phyloP scores from a whole-genome alignment of 2,113 vertebrate species.

The Accipiter virgatus region DNA sequence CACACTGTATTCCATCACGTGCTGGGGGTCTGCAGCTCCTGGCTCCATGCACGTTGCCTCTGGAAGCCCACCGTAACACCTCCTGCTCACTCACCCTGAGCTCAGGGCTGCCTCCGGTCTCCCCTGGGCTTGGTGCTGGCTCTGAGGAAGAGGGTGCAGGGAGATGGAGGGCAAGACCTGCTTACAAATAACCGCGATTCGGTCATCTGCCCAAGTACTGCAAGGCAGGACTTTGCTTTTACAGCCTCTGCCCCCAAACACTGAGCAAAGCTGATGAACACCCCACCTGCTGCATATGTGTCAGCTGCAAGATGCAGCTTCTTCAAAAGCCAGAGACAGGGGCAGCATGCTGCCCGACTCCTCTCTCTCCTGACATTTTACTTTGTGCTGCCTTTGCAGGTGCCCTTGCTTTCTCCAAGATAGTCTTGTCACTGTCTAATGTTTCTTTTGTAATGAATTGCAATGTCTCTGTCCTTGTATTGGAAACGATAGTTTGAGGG shows the following conservation, averaged over 20 bases:
- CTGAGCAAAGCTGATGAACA: neutral
- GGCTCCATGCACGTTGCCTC: neutral
- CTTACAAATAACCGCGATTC: neutral
- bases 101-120: neutral
- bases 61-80: neutral
- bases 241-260: neutral
- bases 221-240: neutral
- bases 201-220: neutral
- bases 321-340: neutral
- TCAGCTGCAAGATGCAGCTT: neutral
- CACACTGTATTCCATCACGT: rapidly evolving
- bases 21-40: rapidly evolving
- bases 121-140: neutral
- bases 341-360: neutral
- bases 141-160: neutral
- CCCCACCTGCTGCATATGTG: neutral
- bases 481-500: neutral
- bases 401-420: neutral
- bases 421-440: neutral
- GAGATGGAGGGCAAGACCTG: neutral
- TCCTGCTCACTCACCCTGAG: neutral
- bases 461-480: neutral
- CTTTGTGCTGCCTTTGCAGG: neutral
- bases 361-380: neutral
- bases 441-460: neutral